Base-by-base conservation (phyloP, 2,888 invertebrate species). In the Cyrtodaria siliqua region DNA sequence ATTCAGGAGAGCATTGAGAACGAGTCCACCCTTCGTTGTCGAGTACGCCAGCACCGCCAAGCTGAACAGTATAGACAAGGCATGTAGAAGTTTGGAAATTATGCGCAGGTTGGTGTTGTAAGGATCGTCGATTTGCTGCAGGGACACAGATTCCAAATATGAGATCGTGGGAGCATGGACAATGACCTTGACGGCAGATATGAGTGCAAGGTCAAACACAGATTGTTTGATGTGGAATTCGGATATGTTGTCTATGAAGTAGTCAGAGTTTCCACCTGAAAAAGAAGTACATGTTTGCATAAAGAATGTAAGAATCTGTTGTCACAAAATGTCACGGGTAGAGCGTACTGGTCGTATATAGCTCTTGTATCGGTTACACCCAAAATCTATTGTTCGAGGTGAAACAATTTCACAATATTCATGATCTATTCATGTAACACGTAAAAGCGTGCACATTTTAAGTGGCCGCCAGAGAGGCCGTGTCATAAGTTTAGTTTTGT, bases 191-290 rank as follows among this genome's bases (percentile, higher is more conserved):
- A 87, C 23, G 4, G 82, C 52, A 4, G 89, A 79, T 23, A 91
- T 49, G 1, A 91, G 47, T 16, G 89, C 91, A 29, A 92, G 77
- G 83, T 92, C 92, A 86, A 92, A 92, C 2, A 90, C 89, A 0
- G 92, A 92, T 33, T 86, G 71, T 2, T 64, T 78, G 29, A 91
- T 59, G 26, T 88, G 83, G 59, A 90, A 92, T 44, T 86, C 59
- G 2, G 83, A 60, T n/a, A 92, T 89, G 81, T 87, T 90, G 84
- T 91, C 86, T 3, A 90, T 85, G 75, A 92, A 90, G 52, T 91
- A 92, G 20, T 88, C 70, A 9, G 88, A 82, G 63, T 86, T 79
- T 12, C 91, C 92, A 74, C 91, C 92, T 92, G 82, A 20, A 84
- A 83, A n/a, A n/a, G n/a, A n/a, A n/a, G n/a, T n/a, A n/a, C n/a